These are phyloP conservation scores for Saguinus imperator DNA, from an alignment of 2,113 vertebrate genomes.

Conservation along the genomic window DNA sequence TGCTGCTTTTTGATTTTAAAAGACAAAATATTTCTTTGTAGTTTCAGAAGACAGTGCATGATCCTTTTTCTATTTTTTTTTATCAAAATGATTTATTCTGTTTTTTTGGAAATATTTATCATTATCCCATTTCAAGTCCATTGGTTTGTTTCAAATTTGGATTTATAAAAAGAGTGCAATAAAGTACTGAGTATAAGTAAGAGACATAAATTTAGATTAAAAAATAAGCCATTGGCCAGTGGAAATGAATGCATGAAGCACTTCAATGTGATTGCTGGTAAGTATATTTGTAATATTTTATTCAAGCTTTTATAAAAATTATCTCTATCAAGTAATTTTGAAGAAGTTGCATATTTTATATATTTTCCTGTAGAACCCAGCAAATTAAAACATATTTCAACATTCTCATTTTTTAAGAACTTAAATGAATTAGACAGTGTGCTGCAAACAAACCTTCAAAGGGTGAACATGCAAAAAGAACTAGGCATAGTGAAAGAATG, in stretches of 20 bases:
- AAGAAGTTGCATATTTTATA: constrained; percentile 4
- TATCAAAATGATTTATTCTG: constrained; percentile 63
- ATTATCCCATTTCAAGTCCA: constrained; percentile 53
- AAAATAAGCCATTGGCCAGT: constrained; percentile 70
- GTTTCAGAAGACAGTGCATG: constrained; percentile 74
- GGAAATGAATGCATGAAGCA: constrained; percentile 71
- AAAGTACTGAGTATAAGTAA: constrained; percentile 51
- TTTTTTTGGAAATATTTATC: constrained; percentile 53
- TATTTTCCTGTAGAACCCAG: constrained; percentile 41
- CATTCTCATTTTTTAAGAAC: background rate
- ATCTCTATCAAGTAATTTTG: constrained; percentile 45
- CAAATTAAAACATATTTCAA: background rate
- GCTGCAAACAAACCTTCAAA: background rate
- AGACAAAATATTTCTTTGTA: constrained; percentile 54
- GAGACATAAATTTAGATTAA: constrained; percentile 67
- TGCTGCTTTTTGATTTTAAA: background rate
- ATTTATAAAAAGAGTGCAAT: constrained; percentile 49
- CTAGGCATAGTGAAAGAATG: background rate
- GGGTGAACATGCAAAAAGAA: background rate
- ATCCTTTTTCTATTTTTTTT: constrained; percentile 50
- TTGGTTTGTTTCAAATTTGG: constrained; percentile 62
- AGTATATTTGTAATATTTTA: constrained; percentile 74
- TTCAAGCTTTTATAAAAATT: constrained; percentile 31
- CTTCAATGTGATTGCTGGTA: constrained; percentile 75
- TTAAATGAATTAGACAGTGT: background rate